Conservation (phyloP, 2,113 vertebrate species). For the Perca fluviatilis region DNA sequence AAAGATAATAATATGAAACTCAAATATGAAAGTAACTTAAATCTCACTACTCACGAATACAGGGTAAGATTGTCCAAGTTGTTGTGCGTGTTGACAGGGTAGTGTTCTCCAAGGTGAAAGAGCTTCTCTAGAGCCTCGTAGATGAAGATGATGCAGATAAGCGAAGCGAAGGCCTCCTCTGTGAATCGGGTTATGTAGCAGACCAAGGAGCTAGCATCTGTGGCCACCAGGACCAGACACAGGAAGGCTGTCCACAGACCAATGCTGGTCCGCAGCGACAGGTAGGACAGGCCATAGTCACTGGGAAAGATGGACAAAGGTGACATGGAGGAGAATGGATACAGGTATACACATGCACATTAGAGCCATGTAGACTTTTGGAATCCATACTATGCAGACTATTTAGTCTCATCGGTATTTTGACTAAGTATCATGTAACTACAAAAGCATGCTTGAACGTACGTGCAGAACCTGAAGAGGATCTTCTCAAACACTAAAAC, state of each 20-base stretch:
- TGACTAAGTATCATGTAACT: not conserved
- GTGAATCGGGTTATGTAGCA: slow-evolving; percentile 98
- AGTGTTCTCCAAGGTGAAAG: slow-evolving; percentile 91
- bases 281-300: slow-evolving; percentile 91
- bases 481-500: slow-evolving; percentile 98
- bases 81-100: slow-evolving; percentile 92
- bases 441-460: slow-evolving; percentile 63
- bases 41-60: slow-evolving; percentile 89
- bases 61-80: slow-evolving; percentile 89
- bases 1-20: not conserved
- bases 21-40: not conserved
- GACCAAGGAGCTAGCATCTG: slow-evolving; percentile 95
- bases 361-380: not conserved
- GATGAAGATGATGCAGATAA: slow-evolving; percentile 99
- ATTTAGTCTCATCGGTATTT: not conserved
- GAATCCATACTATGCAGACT: not conserved
- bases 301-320: slow-evolving; percentile 76
- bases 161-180: slow-evolving; percentile 95
- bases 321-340: not conserved
- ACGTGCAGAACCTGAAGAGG: slow-evolving; percentile 97
- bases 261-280: slow-evolving; percentile 93
- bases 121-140: slow-evolving; percentile 97
- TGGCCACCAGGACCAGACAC: slow-evolving; percentile 93
- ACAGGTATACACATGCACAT: not conserved
- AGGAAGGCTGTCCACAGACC: slow-evolving; percentile 96